phyloP scores from a whole-genome alignment of 2,113 vertebrate genomes.

The Nanorana parkeri region DNA sequence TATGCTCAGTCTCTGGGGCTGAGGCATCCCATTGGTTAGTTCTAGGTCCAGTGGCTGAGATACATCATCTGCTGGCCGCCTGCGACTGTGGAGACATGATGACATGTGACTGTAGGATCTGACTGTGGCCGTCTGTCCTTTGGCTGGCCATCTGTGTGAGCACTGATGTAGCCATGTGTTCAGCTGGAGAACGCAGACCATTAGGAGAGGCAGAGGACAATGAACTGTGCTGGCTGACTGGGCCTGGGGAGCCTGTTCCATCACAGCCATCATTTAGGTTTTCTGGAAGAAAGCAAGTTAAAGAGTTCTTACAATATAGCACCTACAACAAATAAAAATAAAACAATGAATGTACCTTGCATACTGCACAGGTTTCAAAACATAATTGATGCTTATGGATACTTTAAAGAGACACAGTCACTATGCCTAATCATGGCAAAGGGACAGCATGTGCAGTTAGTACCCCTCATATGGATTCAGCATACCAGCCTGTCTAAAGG shows the following conservation, averaged over 20 bases:
- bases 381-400: too few species aligned
- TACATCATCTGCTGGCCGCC: slow-evolving; percentile 93
- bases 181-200: slow-evolving; percentile 89
- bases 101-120: slow-evolving; percentile 75
- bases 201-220: slow-evolving; percentile 80
- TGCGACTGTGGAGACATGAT: slow-evolving; percentile 93
- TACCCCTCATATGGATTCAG: too few species aligned
- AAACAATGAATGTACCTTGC: not conserved
- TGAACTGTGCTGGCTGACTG: slow-evolving; percentile 93
- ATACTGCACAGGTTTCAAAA: too few species aligned
- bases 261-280: slow-evolving; percentile 90
- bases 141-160: slow-evolving; percentile 93
- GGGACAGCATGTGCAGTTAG: too few species aligned
- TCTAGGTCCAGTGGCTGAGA: slow-evolving; percentile 59
- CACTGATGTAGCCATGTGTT: slow-evolving; percentile 94
- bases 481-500: too few species aligned
- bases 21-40: slow-evolving; percentile 57
- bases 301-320: slow-evolving; percentile 25
- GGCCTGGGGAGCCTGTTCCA: slow-evolving; percentile 86
- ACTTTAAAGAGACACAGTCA: too few species aligned
- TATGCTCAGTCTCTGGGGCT: slow-evolving; percentile 56
- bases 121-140: slow-evolving; percentile 80
- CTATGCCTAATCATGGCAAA: too few species aligned
- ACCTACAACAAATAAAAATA: not conserved
- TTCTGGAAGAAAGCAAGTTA: slow-evolving; percentile 67